A percentile compares a stretch with the other conserved stretches of the same genome.
phyloP scores from a whole-genome alignment of 2,888 invertebrate genomes.

The Athalia cordata region DNA sequence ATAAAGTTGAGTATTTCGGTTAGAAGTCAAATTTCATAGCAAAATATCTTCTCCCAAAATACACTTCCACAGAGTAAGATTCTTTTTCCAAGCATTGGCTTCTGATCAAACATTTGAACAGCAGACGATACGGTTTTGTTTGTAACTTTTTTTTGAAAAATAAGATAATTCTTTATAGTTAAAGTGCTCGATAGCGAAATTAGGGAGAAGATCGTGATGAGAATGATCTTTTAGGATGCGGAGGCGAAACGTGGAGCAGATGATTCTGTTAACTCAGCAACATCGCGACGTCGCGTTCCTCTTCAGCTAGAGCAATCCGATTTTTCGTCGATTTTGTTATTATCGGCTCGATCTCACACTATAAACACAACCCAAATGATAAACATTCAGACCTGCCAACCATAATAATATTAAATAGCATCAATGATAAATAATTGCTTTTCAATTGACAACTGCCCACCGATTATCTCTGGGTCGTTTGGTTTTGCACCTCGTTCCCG shows the following conservation, averaged over 20 bases:
- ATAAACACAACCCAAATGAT: conserved; percentile 51
- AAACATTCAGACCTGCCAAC: conserved; percentile 67
- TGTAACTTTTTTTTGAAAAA: too few species aligned
- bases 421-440: conserved; percentile 21
- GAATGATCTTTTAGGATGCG: conserved; percentile 65
- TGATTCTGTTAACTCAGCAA: conserved; percentile 65
- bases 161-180: neutral
- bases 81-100: too few species aligned
- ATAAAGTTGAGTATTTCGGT: too few species aligned
- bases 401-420: conserved; percentile 57
- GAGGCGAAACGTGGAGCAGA: conserved; percentile 69
- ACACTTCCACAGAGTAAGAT: too few species aligned
- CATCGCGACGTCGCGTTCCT: conserved; percentile 66
- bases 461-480: neutral
- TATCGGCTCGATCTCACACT: conserved; percentile 66
- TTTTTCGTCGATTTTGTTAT: conserved; percentile 55
- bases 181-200: neutral
- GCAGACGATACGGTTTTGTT: too few species aligned
- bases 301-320: conserved; percentile 64
- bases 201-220: conserved; percentile 24
- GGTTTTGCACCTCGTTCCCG: conserved; percentile 32
- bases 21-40: too few species aligned
- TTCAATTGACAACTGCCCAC: neutral
- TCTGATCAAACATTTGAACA: too few species aligned
- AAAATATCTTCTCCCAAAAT: too few species aligned